Conservation (phyloP, 2,888 invertebrate species). For the Ormyrus nitidulus region DNA sequence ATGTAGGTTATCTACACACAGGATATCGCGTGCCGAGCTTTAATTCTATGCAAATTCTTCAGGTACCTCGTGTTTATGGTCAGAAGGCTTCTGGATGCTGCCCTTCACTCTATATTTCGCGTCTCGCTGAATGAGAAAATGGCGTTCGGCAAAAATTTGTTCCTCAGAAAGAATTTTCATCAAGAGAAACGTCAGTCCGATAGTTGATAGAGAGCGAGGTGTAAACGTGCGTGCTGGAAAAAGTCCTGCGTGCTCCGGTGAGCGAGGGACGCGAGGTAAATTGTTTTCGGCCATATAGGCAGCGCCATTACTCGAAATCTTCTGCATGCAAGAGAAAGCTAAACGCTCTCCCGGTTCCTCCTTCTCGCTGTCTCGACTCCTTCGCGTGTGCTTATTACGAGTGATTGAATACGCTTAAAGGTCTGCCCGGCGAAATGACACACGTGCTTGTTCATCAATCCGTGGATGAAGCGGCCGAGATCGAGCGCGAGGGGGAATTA, state of each 20-base stretch:
- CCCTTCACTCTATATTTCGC: no score
- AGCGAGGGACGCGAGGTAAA: conserved; percentile 17
- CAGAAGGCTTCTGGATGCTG: no score
- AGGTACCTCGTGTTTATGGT: no score
- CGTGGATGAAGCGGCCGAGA: neutral
- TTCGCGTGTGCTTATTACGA: conserved; percentile 49
- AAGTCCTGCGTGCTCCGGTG: neutral
- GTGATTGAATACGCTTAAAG: conserved; percentile 60
- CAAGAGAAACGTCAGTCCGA: neutral
- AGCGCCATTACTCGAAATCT: conserved; percentile 42
- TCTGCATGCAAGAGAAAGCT: conserved; percentile 35
- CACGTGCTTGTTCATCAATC: conserved; percentile 21
- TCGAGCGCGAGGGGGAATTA: conserved; percentile 38
- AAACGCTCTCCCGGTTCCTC: conserved; percentile 18
- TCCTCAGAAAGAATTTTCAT: conserved; percentile 50
- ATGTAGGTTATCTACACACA: no score
- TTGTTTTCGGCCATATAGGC: conserved; percentile 44
- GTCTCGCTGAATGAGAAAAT: conserved; percentile 30
- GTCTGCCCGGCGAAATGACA: conserved; percentile 57
- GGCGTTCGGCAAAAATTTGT: conserved; percentile 38
- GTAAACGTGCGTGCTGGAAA: neutral
- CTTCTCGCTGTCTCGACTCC: conserved; percentile 1
- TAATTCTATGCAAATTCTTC: no score
- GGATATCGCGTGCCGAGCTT: no score
- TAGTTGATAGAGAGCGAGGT: neutral